phyloP scores from a whole-genome alignment of 2,888 invertebrate species.

The Megalurothrips usitatus region DNA sequence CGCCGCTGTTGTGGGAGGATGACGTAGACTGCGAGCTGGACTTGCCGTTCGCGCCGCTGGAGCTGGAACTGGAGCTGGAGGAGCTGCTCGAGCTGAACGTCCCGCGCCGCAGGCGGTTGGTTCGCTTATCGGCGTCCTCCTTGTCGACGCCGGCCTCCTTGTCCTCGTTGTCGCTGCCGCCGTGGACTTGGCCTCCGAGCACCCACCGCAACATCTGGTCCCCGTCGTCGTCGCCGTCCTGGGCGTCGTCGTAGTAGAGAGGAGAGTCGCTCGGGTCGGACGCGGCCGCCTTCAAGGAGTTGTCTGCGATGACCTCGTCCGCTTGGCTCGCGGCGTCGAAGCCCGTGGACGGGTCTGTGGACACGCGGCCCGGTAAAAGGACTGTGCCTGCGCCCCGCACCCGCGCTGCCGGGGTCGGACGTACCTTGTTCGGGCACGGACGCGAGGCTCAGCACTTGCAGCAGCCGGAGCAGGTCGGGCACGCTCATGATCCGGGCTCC shows the following conservation, averaged over 20 bases:
- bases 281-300: not conserved
- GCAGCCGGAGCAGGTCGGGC: not conserved
- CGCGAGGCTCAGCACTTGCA: not conserved
- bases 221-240: not conserved
- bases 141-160: not conserved
- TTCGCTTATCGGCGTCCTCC: not conserved
- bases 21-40: not conserved
- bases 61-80: slow-evolving; percentile 18
- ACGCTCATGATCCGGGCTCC: not conserved
- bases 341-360: not conserved
- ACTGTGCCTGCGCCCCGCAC: too few relatives aligned
- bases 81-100: not conserved
- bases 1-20: not conserved
- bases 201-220: too few relatives aligned
- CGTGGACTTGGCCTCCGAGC: not conserved
- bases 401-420: too few relatives aligned
- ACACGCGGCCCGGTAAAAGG: not conserved
- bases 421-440: too few relatives aligned
- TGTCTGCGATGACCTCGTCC: not conserved
- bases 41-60: not conserved
- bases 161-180: not conserved
- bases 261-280: not conserved
- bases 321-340: not conserved
- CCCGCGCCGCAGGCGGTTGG: not conserved
- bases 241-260: not conserved